A percentile compares a stretch with the other conserved stretches of the same genome.
Conservation (phyloP, 2,888 invertebrate species). For the Dugesia japonica region DNA sequence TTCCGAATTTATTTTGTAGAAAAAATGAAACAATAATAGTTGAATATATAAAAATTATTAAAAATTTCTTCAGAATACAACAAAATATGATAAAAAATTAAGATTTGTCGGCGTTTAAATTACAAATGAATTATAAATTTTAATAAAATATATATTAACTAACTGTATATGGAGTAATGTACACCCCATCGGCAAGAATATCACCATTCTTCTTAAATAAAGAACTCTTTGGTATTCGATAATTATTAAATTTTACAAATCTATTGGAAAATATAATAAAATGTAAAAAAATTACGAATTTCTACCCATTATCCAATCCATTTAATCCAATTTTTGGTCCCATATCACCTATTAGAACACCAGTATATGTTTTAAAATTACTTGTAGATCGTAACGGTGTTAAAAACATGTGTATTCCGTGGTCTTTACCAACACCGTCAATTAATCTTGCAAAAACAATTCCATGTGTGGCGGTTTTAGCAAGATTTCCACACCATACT, state of each 20-base stretch:
- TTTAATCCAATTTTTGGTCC: constrained; percentile 78
- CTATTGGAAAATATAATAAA: constrained; percentile 36
- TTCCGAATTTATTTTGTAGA: too few relatives aligned
- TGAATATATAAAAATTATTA: too few relatives aligned
- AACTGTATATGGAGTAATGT: constrained; percentile 48
- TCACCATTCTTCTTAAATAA: constrained; percentile 73
- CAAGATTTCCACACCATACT: constrained; percentile 71
- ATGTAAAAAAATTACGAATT: constrained; percentile 22
- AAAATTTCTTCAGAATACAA: too few relatives aligned
- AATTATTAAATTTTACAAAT: constrained; percentile 70
- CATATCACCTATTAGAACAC: constrained; percentile 72
- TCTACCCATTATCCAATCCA: constrained; percentile 76
- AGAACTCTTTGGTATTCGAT: constrained; percentile 67
- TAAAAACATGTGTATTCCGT: constrained; percentile 74
- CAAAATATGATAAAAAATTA: too few relatives aligned
- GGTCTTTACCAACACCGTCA: constrained; percentile 57
- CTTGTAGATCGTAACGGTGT: constrained; percentile 56
- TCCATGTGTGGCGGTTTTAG: constrained; percentile 63
- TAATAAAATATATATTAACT: too few relatives aligned
- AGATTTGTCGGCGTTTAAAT: too few relatives aligned
- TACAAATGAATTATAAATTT: too few relatives aligned
- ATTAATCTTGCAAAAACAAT: constrained; percentile 72
- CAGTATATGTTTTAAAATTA: constrained; percentile 51
- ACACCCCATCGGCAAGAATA: constrained; percentile 68
- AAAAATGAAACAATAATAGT: too few relatives aligned